A percentile compares a stretch with the other conserved stretches of the same genome.
phyloP scores from a whole-genome alignment of 2,888 invertebrate genomes.

The Allolobophora icterica region DNA sequence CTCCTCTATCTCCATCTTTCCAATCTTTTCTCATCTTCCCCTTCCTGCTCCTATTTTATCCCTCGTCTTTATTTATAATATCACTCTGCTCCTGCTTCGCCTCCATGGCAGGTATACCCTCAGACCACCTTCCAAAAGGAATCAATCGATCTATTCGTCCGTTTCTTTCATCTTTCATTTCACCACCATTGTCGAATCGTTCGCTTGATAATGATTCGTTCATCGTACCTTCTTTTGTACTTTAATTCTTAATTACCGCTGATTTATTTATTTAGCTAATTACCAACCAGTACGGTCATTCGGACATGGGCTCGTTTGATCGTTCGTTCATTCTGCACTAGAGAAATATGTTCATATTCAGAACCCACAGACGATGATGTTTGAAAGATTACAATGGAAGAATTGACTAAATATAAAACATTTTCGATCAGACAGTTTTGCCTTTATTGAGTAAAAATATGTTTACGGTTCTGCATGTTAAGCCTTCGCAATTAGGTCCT shows the following conservation, averaged over 20 bases:
- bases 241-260: neutral
- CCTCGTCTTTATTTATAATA: neutral
- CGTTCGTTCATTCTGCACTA: neutral
- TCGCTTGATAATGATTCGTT: neutral
- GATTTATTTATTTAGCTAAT: neutral
- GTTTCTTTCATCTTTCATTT: too few species aligned
- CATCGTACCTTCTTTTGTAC: neutral
- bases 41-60: neutral
- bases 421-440: too few species aligned
- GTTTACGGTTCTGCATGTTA: neutral
- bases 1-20: neutral
- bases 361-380: neutral
- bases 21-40: neutral
- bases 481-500: neutral
- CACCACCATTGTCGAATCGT: neutral
- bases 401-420: too few species aligned
- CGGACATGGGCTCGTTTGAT: neutral
- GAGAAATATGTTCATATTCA: neutral
- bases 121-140: neutral
- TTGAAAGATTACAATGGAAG: neutral
- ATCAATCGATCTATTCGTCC: neutral
- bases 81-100: neutral
- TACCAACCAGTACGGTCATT: neutral
- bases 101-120: neutral
- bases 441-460: too few species aligned